These are phyloP conservation scores for Dendrolimus punctatus DNA, from an alignment of 1,140 invertebrate genomes.

Conservation along the genomic window DNA sequence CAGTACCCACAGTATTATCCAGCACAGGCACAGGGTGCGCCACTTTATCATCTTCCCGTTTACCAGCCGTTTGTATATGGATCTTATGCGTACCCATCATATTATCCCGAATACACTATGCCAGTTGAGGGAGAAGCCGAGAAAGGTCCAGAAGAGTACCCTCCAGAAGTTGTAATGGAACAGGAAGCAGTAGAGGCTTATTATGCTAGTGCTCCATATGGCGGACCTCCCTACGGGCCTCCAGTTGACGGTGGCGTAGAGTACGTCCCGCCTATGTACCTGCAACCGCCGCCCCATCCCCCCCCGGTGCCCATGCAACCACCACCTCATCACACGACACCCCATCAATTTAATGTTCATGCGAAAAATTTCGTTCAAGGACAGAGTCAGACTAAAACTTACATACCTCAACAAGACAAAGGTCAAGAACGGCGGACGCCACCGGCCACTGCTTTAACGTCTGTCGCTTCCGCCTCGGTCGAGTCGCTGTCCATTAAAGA, in stretches of 20 bases:
- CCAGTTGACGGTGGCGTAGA: constrained; percentile 49
- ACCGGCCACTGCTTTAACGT: constrained; percentile 20
- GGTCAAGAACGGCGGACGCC: constrained; percentile 40
- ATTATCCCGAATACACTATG: constrained; percentile 64
- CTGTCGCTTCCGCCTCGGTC: constrained; percentile 26
- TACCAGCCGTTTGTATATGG: constrained; percentile 63
- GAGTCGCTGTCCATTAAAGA: constrained; percentile 64
- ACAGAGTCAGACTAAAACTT: constrained; percentile 51
- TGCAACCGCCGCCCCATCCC: constrained; percentile 47
- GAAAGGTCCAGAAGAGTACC: constrained; percentile 65
- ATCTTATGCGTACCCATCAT: constrained; percentile 59
- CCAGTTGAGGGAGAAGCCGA: constrained; percentile 60
- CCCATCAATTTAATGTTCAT: constrained; percentile 68
- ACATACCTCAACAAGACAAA: constrained; percentile 36
- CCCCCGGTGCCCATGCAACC: constrained; percentile 35
- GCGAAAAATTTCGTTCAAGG: constrained; percentile 68
- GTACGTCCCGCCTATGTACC: constrained; percentile 57
- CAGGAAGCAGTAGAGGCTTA: constrained; percentile 66
- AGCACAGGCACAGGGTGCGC: constrained; percentile 64
- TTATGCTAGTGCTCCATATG: constrained; percentile 58
- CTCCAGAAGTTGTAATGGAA: constrained; percentile 65
- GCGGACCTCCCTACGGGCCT: constrained; percentile 40
- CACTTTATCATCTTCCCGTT: constrained; percentile 62
- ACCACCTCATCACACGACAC: constrained; percentile 36
- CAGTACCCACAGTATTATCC: constrained; percentile 65